Percentiles rank a stretch among this genome's conserved stretches.
phyloP scores from a whole-genome alignment of 2,113 vertebrate genomes.

The Aphelocoma coerulescens region DNA sequence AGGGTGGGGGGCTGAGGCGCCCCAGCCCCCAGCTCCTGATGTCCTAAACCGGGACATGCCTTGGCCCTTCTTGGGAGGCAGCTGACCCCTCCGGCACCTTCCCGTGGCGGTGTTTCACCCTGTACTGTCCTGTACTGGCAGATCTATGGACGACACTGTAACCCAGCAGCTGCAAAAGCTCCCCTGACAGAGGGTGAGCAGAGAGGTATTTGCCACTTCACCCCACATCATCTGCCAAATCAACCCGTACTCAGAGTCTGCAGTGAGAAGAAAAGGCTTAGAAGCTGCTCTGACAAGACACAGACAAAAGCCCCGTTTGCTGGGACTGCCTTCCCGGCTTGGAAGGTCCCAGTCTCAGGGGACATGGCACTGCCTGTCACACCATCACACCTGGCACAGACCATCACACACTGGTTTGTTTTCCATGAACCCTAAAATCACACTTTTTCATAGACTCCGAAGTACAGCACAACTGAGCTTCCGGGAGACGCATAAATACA shows the following conservation, averaged over 20 bases:
- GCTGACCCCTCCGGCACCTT: neutral
- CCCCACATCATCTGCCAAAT: neutral
- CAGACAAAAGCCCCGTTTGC: rapidly evolving
- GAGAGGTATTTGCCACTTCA: neutral
- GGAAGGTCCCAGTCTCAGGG: neutral
- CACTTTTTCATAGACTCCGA: neutral
- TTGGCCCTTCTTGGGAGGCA: neutral
- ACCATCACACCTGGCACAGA: neutral
- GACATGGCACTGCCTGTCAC: neutral
- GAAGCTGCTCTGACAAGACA: neutral
- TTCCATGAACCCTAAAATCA: neutral
- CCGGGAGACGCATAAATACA: neutral
- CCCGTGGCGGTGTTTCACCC: rapidly evolving
- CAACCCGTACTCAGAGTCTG: neutral
- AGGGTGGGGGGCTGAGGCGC: neutral
- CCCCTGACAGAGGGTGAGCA: neutral
- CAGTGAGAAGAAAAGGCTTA: neutral
- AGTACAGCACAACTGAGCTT: neutral
- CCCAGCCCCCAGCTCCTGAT: rapidly evolving
- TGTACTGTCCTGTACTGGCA: neutral
- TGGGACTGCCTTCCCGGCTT: neutral
- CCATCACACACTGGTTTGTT: neutral
- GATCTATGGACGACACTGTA: rapidly evolving
- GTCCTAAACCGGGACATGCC: rapidly evolving
- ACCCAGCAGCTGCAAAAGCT: neutral